phyloP scores from a whole-genome alignment of 2,797 vertebrate genomes.

The Coregonus ussuriensis region DNA sequence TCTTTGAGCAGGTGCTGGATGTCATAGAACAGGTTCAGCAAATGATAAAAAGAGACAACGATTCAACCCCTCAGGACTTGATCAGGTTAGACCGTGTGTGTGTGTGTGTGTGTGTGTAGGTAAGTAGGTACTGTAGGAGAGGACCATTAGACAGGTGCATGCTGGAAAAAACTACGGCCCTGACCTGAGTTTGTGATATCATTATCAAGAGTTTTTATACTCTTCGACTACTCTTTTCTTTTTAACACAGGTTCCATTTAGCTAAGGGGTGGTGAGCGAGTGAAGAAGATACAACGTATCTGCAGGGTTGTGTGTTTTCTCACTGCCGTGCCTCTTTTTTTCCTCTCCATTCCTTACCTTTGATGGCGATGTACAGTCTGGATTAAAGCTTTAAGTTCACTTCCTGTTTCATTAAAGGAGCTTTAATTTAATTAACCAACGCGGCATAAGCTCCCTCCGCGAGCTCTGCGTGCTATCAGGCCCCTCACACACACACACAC shows the following conservation, averaged over 20 bases:
- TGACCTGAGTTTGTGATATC: constrained; percentile 19
- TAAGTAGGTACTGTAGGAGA: background rate
- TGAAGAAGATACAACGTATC: constrained; percentile 54
- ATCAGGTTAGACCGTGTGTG: no score
- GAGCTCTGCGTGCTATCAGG: constrained; percentile 56
- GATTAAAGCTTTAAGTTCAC: constrained; percentile 76
- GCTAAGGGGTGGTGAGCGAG: constrained; percentile 47
- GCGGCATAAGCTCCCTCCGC: constrained; percentile 43
- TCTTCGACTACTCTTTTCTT: constrained; percentile 32
- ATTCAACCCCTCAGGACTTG: no score
- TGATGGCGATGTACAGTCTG: constrained; percentile 65
- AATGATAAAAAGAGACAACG: no score
- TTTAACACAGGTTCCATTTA: constrained; percentile 38
- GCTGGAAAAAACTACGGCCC: constrained; percentile 2
- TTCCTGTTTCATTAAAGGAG: constrained; percentile 80
- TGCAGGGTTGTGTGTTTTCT: constrained; percentile 71
- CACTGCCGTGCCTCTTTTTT: constrained; percentile 49
- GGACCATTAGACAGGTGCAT: background rate
- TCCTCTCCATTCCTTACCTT: constrained; percentile 63
- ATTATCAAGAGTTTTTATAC: constrained; percentile 25
- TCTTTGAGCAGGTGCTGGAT: background rate
- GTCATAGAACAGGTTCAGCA: no score
- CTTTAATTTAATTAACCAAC: constrained; percentile 82
- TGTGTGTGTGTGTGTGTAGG: no score
- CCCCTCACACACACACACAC: constrained; percentile 29